Conservation (phyloP, 1,140 invertebrate genomes). For the Drosophila virilis region DNA sequence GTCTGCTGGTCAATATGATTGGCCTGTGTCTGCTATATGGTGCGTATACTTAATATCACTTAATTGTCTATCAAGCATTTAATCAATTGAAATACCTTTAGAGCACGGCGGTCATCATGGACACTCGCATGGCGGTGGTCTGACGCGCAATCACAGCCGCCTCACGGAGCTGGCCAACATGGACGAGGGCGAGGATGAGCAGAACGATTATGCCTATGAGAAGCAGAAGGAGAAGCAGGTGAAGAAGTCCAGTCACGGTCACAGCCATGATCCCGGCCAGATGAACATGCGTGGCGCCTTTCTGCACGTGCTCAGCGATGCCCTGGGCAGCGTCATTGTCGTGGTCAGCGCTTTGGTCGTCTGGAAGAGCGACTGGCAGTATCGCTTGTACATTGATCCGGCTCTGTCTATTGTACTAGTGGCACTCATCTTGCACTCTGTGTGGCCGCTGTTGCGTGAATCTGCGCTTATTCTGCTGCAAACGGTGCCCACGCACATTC, state of each 20-base stretch:
- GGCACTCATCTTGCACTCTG: slow-evolving; percentile 91
- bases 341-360: slow-evolving; percentile 96
- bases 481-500: slow-evolving; percentile 96
- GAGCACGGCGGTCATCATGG: slow-evolving; percentile 91
- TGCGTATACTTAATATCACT: slow-evolving; percentile 74
- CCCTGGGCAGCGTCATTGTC: slow-evolving; percentile 97
- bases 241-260: slow-evolving; percentile 85
- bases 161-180: slow-evolving; percentile 86
- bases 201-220: slow-evolving; percentile 81
- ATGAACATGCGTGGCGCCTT: slow-evolving; percentile 99
- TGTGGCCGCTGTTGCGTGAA: slow-evolving; percentile 94
- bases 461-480: slow-evolving; percentile 95
- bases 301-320: slow-evolving; percentile 98
- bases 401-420: slow-evolving; percentile 94
- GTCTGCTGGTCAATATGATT: slow-evolving; percentile 92
- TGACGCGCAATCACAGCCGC: slow-evolving; percentile 85
- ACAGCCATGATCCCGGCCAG: slow-evolving; percentile 89
- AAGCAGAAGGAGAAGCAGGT: slow-evolving; percentile 77
- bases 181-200: slow-evolving; percentile 92
- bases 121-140: slow-evolving; percentile 90
- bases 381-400: slow-evolving; percentile 96
- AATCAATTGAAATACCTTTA: slow-evolving; percentile 75
- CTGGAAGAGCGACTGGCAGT: slow-evolving; percentile 93
- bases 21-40: slow-evolving; percentile 93
- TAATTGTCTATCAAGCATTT: background rate